Evolutionary conservation across 2,888 invertebrate genomes (phyloP), one percentile per base, ranked within the genome.

Genomic region (Selenia dentaria): DNA sequence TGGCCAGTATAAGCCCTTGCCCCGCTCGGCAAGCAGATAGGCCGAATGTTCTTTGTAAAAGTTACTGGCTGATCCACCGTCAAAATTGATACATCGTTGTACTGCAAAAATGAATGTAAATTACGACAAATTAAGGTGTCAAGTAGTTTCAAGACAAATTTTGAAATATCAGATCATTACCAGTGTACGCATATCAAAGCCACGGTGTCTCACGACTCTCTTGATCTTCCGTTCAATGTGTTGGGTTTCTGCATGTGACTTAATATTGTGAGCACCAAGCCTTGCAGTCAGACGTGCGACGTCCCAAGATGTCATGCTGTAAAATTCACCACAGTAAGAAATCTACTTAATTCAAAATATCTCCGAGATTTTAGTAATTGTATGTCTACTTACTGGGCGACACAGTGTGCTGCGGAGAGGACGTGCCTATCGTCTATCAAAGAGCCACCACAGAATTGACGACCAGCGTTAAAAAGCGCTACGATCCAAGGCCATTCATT

Each of bases 381-480:
- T n/a, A 16, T 2, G 1, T 22, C 8, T 0, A 22, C 94, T 93
- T 91, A 97, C 97, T 96, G 95, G 18, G 96, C 96, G 14, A 97
- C 96, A 75, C 97, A 97, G 83, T 97, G 97, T 1, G 97, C 97
- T 1, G 97, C 96, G 1, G 97, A 95, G 8, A 97, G 84, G 34
- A 97, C 94, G 69, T 97, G 96, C 36, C 76, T 83, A 54, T 93
- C 93, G 65, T 97, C 96, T 52, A 97, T 95, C 29, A 97, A 88
- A 0, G 96, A 96, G 6, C 97, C 97, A 1, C 97, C 97, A 73
- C 97, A 97, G 81, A 97, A 97, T 76, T 97, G 96, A 20, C 96
- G 92, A 9, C 96, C 96, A 3, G 93, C 93, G 73, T 96, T 96
- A 77, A 97, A 96, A 22, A 97, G 86, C 1, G 95, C 96, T 0